Evolutionary conservation across 2,797 vertebrate species (phyloP).

Genomic region (Channa striata): DNA sequence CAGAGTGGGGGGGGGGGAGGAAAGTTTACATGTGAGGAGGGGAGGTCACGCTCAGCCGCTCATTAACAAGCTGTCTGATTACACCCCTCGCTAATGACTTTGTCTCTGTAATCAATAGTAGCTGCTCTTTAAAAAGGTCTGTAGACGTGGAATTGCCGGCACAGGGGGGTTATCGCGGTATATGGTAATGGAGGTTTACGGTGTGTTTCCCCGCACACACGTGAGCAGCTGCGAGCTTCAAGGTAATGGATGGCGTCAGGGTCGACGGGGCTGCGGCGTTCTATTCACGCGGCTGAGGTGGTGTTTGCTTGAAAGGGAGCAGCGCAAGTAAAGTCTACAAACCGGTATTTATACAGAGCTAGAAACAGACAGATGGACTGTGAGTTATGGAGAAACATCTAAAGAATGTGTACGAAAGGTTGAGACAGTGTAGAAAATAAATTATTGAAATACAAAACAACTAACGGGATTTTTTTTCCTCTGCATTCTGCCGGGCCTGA

Average conservation of each 20-base stretch:
- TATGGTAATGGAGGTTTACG: conserved; percentile 68
- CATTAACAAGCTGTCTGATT: conserved; percentile 83
- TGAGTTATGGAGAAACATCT: conserved; percentile 15
- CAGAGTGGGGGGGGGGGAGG: conserved; percentile 26
- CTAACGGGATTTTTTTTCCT: background rate
- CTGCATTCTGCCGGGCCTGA: background rate
- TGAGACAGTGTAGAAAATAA: background rate
- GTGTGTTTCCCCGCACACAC: conserved; percentile 42
- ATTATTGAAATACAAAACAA: background rate
- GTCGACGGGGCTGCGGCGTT: conserved; percentile 36
- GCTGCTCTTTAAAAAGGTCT: conserved; percentile 78
- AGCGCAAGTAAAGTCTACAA: conserved; percentile 3
- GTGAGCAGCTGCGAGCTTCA: conserved; percentile 40
- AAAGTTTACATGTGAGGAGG: conserved; percentile 64
- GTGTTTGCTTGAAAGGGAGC: conserved; percentile 30
- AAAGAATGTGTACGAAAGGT: conserved; percentile 21
- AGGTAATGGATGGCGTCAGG: conserved; percentile 64
- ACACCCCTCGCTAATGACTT: conserved; percentile 82
- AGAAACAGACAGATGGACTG: conserved; percentile 23
- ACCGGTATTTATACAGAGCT: conserved; percentile 35
- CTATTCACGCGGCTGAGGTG: conserved; percentile 42
- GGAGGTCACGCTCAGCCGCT: conserved; percentile 71
- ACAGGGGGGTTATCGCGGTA: conserved; percentile 54
- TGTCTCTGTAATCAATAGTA: conserved; percentile 82
- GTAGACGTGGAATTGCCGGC: conserved; percentile 52